Conservation (phyloP, 2,888 invertebrate species). For the Scrobipalpa atriplicella region DNA sequence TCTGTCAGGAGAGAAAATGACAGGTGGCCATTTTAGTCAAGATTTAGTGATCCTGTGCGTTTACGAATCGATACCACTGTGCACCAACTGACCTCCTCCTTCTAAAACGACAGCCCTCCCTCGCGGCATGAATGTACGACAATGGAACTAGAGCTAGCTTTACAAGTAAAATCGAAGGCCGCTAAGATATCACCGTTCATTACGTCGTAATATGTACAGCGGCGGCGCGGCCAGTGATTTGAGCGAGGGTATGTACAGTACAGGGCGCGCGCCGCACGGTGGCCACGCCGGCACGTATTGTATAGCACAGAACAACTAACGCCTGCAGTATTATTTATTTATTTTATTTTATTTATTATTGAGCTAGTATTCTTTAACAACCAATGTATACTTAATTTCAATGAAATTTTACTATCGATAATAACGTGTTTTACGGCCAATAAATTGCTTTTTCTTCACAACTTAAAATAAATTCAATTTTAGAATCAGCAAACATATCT, state of each 20-base stretch:
- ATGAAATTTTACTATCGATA: too few relatives aligned
- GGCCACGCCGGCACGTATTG: constrained; percentile 32
- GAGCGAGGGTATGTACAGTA: constrained; percentile 66
- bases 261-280: constrained; percentile 49
- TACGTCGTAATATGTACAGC: constrained; percentile 74
- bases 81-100: not conserved
- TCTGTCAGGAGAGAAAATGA: too few relatives aligned
- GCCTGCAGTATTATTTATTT: too few relatives aligned
- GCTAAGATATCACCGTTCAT: constrained; percentile 82
- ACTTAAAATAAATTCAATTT: too few relatives aligned
- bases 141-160: constrained; percentile 75
- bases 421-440: too few relatives aligned
- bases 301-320: constrained; percentile 23
- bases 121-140: constrained; percentile 53
- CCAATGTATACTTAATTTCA: too few relatives aligned
- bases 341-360: too few relatives aligned
- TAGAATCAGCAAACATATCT: too few relatives aligned
- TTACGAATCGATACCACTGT: too few relatives aligned
- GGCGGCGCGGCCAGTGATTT: constrained; percentile 38
- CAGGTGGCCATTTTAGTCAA: too few relatives aligned
- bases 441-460: too few relatives aligned
- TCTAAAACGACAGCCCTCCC: constrained; percentile 50
- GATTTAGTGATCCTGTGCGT: too few relatives aligned
- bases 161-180: constrained; percentile 82
- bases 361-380: not conserved